Percentiles rank a stretch among this genome's conserved stretches.
Conservation (phyloP, 2,888 invertebrate species). For the Sylvicola fuscatus region DNA sequence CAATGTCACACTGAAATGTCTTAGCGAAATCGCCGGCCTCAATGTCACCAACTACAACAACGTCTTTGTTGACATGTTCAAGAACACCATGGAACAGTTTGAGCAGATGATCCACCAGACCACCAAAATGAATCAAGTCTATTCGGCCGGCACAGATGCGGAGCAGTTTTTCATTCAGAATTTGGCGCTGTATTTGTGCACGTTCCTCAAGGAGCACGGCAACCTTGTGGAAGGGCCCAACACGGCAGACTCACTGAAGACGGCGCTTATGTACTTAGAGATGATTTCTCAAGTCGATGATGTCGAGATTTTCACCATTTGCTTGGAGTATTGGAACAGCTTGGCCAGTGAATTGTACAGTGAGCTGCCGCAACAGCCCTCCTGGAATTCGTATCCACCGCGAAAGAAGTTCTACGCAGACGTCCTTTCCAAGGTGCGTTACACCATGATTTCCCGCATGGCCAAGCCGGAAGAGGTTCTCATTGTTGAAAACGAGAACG, state of each 20-base stretch:
- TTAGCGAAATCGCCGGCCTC: slow-evolving; percentile 94
- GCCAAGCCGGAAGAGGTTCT: slow-evolving; percentile 99
- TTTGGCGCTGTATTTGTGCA: slow-evolving; percentile 89
- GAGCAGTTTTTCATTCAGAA: slow-evolving; percentile 99
- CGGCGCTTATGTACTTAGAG: slow-evolving; percentile 70
- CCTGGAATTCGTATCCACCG: slow-evolving; percentile 13
- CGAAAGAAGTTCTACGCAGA: slow-evolving; percentile 57
- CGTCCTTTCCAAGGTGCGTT: slow-evolving; percentile 70
- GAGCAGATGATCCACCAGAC: slow-evolving; percentile 79
- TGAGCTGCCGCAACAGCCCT: slow-evolving; percentile 37
- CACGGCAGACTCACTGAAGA: slow-evolving; percentile 52
- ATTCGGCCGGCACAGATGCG: slow-evolving; percentile 80
- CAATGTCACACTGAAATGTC: slow-evolving; percentile 93
- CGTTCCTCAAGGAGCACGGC: slow-evolving; percentile 94
- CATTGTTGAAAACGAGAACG: slow-evolving; percentile 99
- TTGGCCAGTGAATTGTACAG: slow-evolving; percentile 83
- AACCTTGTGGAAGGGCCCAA: slow-evolving; percentile 65
- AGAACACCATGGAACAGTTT: slow-evolving; percentile 80
- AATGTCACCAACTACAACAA: slow-evolving; percentile 80
- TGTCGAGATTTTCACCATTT: slow-evolving; percentile 98
- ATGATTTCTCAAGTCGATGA: slow-evolving; percentile 96
- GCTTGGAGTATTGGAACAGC: slow-evolving; percentile 96
- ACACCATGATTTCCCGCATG: slow-evolving; percentile 98
- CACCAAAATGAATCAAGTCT: slow-evolving; percentile 87
- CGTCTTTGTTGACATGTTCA: slow-evolving; percentile 76